Conservation (phyloP, 2,797 vertebrate species). For the Allenopithecus nigroviridis region DNA sequence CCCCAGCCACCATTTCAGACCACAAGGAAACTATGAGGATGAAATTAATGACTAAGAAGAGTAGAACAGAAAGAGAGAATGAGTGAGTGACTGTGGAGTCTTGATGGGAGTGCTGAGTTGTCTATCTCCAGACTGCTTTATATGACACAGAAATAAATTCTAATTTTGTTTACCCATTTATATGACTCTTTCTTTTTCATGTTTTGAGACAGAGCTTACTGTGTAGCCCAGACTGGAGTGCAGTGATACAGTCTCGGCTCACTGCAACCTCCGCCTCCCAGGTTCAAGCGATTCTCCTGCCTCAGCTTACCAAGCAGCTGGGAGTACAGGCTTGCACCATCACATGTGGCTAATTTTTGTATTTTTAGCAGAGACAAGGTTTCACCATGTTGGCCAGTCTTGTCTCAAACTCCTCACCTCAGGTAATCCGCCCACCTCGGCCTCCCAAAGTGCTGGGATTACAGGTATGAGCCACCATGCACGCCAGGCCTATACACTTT, state of each 20-base stretch:
- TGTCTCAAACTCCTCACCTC: neutral
- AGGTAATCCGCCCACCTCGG: accelerated
- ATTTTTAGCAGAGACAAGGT: neutral
- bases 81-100: neutral
- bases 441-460: neutral
- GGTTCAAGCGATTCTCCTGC: too few relatives aligned
- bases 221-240: neutral
- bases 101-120: neutral
- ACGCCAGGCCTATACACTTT: too few relatives aligned
- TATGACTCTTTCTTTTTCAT: neutral
- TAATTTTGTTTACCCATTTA: neutral
- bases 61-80: neutral
- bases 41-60: neutral
- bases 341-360: neutral
- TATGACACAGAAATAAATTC: neutral
- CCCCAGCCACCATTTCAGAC: neutral
- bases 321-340: neutral
- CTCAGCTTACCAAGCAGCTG: neutral
- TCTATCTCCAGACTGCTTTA: neutral
- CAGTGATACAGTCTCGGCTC: neutral
- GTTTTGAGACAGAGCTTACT: neutral
- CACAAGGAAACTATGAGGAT: neutral
- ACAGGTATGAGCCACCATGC: neutral
- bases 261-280: too few relatives aligned
- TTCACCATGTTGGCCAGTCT: neutral